Base-by-base conservation (phyloP, 2,113 vertebrate species). In the Pipa parva region DNA sequence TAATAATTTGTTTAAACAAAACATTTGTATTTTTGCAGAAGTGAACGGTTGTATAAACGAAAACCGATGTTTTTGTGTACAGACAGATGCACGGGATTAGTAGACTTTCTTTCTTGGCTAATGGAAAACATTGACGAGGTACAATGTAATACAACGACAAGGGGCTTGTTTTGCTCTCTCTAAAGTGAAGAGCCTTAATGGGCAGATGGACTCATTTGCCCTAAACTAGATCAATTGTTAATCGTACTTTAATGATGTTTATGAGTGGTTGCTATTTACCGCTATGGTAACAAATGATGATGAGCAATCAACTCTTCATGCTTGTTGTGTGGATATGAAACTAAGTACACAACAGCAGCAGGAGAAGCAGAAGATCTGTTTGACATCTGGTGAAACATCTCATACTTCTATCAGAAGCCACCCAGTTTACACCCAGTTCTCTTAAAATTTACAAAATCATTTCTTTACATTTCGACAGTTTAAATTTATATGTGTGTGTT, bases 1-100 rank as follows among this genome's bases (percentile, higher is more conserved):
- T 28, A 9, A 68, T 68, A 59, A 68, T 68, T 68, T 68, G 55
- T 68, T 68, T 59, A 59, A 68, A 51, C 46, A 59, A 59, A 58
- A 31, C 64, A 50, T 59, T 59, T 59, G 27, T 24, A 24, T 21
- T 22, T 59, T 31, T 25, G 28, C 28, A 7, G 63, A 42, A 49
- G 9, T 26, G 20, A 36, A 26, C n/a, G 42, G 17, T 33, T 59
- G 49, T 59, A 67, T 39, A 59, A 59, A 42, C 6, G n/a, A 29
- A 8, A 9, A 8, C 10, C 46, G n/a, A 39, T 59, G 65, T 51
- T 68, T n/a, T 59, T 52, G 24, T 12, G 5, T 26, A 15, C 12
- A 28, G 22, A 52, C 50, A 36, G 33, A 36, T 36, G 33, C 33
- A 11, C 33, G 33, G n/a, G 33, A 36, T 36, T 36, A 36, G 33